Conservation (phyloP, 2,797 vertebrate genomes). For the Hypotaenidia okinawae region DNA sequence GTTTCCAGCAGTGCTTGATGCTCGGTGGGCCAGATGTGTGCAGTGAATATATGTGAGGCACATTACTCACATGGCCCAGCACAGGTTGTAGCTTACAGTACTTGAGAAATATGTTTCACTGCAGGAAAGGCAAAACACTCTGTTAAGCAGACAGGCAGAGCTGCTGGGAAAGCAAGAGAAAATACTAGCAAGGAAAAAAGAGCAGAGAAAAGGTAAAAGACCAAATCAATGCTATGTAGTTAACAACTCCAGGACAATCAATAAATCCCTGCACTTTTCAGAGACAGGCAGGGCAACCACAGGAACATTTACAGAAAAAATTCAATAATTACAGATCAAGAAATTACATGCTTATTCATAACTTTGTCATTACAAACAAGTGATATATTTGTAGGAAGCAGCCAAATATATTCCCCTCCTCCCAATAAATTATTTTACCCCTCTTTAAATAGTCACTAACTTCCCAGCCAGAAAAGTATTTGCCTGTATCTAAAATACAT, state of each 20-base stretch:
- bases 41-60: background rate
- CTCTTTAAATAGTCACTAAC: background rate
- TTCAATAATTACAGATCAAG: background rate
- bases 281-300: background rate
- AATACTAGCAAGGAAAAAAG: background rate
- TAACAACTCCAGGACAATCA: background rate
- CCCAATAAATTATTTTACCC: background rate
- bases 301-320: background rate
- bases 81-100: background rate
- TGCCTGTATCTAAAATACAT: background rate
- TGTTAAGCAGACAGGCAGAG: background rate
- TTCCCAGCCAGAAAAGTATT: background rate
- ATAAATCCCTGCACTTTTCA: background rate
- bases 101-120: background rate
- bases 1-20: background rate
- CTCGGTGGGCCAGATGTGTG: background rate
- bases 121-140: background rate
- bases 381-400: background rate
- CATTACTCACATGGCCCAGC: background rate
- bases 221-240: background rate
- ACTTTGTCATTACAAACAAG: background rate
- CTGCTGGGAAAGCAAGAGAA: background rate
- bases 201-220: background rate
- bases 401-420: background rate
- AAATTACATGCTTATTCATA: constrained; percentile 11